These are phyloP conservation scores for Chaetoderma sp. DNA, from an alignment of 2,888 invertebrate species.

Conservation along the genomic window DNA sequence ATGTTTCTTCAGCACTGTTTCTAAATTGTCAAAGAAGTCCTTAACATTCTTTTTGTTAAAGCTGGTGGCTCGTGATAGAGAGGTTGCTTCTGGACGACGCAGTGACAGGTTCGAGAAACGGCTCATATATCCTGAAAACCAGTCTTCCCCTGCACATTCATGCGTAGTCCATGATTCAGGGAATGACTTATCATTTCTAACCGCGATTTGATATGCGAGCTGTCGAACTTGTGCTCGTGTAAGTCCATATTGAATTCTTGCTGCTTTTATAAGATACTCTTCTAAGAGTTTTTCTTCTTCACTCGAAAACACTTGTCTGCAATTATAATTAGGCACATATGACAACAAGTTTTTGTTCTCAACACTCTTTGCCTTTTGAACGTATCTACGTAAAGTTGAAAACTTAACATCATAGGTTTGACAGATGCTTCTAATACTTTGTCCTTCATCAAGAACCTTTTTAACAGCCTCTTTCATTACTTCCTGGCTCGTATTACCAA, in stretches of 20 bases:
- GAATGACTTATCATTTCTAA: too few relatives aligned
- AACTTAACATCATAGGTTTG: too few relatives aligned
- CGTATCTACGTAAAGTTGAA: too few relatives aligned
- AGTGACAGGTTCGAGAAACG: background rate
- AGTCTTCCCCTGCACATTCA: constrained; percentile 1
- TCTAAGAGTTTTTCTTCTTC: background rate
- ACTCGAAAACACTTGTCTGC: background rate
- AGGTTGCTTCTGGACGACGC: constrained; percentile 4
- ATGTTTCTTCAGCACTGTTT: background rate
- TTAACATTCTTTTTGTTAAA: background rate
- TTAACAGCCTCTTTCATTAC: too few relatives aligned
- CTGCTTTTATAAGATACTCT: constrained; percentile 4
- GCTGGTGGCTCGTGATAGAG: background rate
- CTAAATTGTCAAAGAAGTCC: background rate
- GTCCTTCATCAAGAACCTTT: too few relatives aligned
- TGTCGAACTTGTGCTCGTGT: background rate
- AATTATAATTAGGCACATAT: background rate
- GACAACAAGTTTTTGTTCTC: too few relatives aligned
- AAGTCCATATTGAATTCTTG: constrained; percentile 7
- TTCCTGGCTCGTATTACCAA: too few relatives aligned
- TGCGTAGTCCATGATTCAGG: background rate
- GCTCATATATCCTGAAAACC: constrained; percentile 5
- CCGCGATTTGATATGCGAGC: background rate
- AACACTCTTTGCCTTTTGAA: too few relatives aligned
- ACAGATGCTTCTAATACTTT: too few relatives aligned